These are phyloP conservation scores for Scomber japonicus DNA, from an alignment of 2,113 vertebrate genomes.

Conservation along the genomic window DNA sequence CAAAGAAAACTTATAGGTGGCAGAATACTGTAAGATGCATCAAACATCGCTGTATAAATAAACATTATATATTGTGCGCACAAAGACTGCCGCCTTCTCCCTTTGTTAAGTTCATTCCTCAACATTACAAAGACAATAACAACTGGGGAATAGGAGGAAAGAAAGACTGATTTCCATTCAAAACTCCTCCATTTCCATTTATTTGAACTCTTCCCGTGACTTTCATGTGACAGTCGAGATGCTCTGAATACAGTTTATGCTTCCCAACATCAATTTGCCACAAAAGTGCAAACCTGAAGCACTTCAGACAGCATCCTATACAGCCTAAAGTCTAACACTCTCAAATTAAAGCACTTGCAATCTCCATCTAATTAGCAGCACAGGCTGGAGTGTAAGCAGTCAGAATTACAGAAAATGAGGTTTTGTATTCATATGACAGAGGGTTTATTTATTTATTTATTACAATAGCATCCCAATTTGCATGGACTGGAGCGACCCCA, in stretches of 20 bases:
- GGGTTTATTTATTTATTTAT: conserved; percentile 46
- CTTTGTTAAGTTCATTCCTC: background rate
- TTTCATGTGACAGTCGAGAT: conserved; percentile 7
- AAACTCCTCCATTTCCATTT: conserved; percentile 4
- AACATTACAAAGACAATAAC: background rate
- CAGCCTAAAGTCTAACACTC: background rate
- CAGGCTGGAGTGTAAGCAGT: conserved; percentile 22
- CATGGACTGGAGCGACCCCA: conserved; percentile 27
- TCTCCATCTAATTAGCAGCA: conserved; percentile 29
- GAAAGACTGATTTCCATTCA: background rate
- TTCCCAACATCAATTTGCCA: background rate
- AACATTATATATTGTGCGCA: background rate
- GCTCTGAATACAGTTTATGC: background rate
- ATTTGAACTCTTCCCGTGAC: background rate
- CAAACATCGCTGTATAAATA: background rate
- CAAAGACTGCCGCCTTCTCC: background rate
- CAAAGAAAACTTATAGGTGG: background rate
- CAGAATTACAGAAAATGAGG: conserved; percentile 15
- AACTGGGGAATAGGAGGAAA: background rate
- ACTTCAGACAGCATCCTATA: background rate
- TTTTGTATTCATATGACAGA: conserved; percentile 45
- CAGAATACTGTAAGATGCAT: background rate
- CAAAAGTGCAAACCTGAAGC: conserved; percentile 16
- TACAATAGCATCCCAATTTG: conserved; percentile 36
- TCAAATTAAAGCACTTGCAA: conserved; percentile 16